Percentiles rank a stretch among this genome's conserved stretches.
phyloP scores from a whole-genome alignment of 1,140 invertebrate genomes.

The Platorchestia sp. region DNA sequence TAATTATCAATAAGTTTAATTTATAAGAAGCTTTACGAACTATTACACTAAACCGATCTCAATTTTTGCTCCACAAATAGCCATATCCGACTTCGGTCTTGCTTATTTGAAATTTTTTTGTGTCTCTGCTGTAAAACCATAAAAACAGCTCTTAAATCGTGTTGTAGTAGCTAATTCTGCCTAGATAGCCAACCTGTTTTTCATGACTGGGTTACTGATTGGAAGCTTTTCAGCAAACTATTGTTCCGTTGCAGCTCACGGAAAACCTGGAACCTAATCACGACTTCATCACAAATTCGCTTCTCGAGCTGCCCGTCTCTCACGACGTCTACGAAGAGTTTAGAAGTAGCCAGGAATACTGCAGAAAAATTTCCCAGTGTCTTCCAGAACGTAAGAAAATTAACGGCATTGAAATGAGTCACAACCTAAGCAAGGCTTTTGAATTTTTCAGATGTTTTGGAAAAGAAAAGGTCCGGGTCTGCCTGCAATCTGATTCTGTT shows the following conservation, averaged over 20 bases:
- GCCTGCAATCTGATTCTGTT: background rate
- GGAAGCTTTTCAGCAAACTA: background rate
- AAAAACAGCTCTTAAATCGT: background rate
- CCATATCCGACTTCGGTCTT: background rate
- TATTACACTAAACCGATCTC: too few relatives aligned
- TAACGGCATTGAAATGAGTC: background rate
- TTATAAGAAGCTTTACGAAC: too few relatives aligned
- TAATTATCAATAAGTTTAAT: too few relatives aligned
- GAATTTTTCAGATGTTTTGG: constrained; percentile 35
- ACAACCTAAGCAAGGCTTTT: constrained; percentile 11
- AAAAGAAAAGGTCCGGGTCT: constrained; percentile 10
- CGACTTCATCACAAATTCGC: background rate
- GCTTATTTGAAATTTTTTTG: background rate
- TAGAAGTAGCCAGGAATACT: constrained; percentile 3
- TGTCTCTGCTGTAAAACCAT: background rate
- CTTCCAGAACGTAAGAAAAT: constrained; percentile 30
- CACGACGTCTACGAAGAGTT: constrained; percentile 19
- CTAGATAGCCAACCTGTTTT: background rate
- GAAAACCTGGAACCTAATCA: constrained; percentile 23
- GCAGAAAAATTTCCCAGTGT: constrained; percentile 39
- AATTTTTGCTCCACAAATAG: background rate
- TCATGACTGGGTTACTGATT: background rate
- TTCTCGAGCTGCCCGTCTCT: constrained; percentile 13
- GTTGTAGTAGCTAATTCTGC: background rate
- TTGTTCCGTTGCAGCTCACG: background rate